Evolutionary conservation across 2,797 vertebrate genomes (phyloP).

Genomic region (Siniperca scherzeri): DNA sequence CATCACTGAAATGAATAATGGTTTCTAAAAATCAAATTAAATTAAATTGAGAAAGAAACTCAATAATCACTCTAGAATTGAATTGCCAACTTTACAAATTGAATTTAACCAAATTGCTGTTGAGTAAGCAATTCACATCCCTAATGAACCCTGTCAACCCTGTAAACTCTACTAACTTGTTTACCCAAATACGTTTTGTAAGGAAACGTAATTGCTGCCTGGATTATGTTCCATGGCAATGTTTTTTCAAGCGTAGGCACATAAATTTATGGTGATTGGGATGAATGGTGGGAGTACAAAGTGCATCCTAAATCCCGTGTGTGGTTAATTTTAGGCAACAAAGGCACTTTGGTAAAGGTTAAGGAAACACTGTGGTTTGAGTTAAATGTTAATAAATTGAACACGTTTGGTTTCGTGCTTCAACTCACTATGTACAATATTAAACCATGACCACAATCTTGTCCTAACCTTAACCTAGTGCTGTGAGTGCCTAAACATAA

Average conservation of each 20-base stretch:
- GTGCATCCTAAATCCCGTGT: background rate
- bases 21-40: background rate
- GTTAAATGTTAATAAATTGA: background rate
- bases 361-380: background rate
- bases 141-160: background rate
- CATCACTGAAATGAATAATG: background rate
- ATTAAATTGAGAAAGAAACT: background rate
- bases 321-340: background rate
- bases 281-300: background rate
- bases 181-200: background rate
- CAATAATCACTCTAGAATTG: background rate
- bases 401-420: background rate
- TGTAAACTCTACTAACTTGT: background rate
- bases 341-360: background rate
- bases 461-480: background rate
- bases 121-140: background rate
- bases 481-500: background rate
- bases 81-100: background rate
- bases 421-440: background rate
- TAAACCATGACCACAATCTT: background rate
- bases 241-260: background rate
- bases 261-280: background rate
- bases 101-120: background rate
- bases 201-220: background rate
- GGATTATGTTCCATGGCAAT: background rate